Evolutionary conservation across 2,797 vertebrate species (phyloP).

Genomic region (Numenius phaeopus): DNA sequence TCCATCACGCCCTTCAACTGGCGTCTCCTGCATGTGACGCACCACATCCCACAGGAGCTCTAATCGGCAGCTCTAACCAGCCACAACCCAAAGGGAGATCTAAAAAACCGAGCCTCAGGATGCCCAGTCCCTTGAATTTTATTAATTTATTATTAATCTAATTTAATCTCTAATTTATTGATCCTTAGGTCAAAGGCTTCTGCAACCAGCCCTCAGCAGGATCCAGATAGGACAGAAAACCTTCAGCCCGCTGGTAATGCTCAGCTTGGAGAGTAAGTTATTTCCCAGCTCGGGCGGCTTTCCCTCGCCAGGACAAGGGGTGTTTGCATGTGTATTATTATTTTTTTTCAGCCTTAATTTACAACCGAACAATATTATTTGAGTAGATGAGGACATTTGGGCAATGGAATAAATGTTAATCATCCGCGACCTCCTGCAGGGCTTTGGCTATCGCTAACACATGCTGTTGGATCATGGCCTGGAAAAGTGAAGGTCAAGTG

Average conservation of each 20-base stretch:
- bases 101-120: neutral
- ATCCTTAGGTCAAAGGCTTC: slow-evolving; percentile 67
- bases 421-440: neutral
- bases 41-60: neutral
- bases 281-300: neutral
- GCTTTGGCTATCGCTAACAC: slow-evolving; percentile 11
- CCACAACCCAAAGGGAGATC: neutral
- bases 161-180: neutral
- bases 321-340: fast-evolving
- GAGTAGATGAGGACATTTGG: neutral
- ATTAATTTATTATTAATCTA: neutral
- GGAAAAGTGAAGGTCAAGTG: slow-evolving; percentile 50
- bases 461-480: slow-evolving; percentile 9
- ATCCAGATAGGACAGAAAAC: slow-evolving; percentile 72
- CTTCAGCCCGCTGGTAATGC: slow-evolving; percentile 41
- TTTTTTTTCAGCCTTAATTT: neutral
- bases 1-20: neutral
- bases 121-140: neutral
- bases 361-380: neutral
- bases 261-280: slow-evolving; percentile 78
- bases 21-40: neutral
- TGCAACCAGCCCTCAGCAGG: slow-evolving; percentile 74
- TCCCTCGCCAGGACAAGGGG: neutral
- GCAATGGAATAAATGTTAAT: slow-evolving; percentile 61
- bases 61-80: neutral